Conservation (phyloP, 2,797 vertebrate genomes). For the Cheirogaleus major region DNA sequence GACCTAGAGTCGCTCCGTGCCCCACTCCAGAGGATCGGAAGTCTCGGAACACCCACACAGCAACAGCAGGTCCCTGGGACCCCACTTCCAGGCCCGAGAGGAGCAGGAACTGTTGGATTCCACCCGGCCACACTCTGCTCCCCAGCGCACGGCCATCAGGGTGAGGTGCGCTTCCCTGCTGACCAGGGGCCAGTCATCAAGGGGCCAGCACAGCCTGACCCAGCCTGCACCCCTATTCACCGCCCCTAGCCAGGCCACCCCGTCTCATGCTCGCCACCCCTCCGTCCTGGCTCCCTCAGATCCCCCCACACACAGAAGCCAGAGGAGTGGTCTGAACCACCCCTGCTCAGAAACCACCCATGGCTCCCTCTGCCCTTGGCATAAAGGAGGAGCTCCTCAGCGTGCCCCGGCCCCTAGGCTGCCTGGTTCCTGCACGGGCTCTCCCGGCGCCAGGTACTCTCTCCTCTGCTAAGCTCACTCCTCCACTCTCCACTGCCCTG, state of each 20-base stretch:
- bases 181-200: not conserved
- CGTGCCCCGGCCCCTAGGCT: rapidly evolving
- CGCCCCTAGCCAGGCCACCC: not conserved
- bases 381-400: not conserved
- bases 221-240: too few relatives aligned
- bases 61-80: not conserved
- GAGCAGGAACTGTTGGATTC: not conserved
- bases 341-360: not conserved
- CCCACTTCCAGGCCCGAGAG: not conserved
- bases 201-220: not conserved
- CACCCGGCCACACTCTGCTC: not conserved
- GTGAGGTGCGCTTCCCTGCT: not conserved
- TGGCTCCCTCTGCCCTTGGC: not conserved
- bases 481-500: not conserved
- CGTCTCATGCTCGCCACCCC: not conserved
- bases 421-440: not conserved
- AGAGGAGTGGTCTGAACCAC: not conserved
- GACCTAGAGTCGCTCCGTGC: not conserved
- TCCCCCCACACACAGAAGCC: not conserved
- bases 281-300: not conserved
- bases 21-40: not conserved
- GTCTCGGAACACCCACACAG: not conserved
- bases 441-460: not conserved
- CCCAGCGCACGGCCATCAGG: not conserved
- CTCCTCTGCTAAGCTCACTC: not conserved